A percentile compares a stretch with the other conserved stretches of the same genome.
Evolutionary conservation across 2,888 invertebrate genomes (phyloP).

Genomic region (Protophormia terraenovae): DNA sequence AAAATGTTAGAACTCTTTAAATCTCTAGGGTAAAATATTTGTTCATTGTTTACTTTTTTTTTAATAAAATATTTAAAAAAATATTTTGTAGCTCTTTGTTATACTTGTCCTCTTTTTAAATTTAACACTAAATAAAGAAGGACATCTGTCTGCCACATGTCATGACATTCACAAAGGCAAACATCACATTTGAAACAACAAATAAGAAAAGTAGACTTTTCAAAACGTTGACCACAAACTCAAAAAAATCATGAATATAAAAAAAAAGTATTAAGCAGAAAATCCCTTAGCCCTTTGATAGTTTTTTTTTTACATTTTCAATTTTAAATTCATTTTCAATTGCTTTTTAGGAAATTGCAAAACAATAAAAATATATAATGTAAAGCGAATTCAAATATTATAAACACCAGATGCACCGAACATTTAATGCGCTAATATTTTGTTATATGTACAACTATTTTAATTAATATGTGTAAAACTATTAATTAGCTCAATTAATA

Average conservation of each 20-base stretch:
- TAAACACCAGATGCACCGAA: neutral
- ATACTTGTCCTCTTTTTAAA: neutral
- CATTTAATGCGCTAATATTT: neutral
- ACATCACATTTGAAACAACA: conserved; percentile 23
- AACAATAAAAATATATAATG: neutral
- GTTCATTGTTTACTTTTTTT: neutral
- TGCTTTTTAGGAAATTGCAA: conserved; percentile 6
- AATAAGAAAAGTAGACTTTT: conserved; percentile 4
- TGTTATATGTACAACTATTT: too few species aligned
- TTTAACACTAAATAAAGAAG: conserved; percentile 51
- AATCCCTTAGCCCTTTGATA: conserved; percentile 43
- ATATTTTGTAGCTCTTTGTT: neutral
- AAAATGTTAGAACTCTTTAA: too few species aligned
- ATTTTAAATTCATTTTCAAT: neutral
- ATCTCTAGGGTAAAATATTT: neutral
- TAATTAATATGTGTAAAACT: too few species aligned
- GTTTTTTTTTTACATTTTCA: neutral
- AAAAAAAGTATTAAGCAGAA: neutral
- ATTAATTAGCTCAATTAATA: too few species aligned
- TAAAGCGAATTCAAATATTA: neutral
- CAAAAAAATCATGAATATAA: neutral
- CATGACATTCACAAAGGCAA: conserved; percentile 31
- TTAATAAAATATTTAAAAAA: neutral
- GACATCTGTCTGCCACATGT: conserved; percentile 66
- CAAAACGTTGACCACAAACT: conserved; percentile 43